Conservation (phyloP, 2,888 invertebrate species). For the Lithophane semibrunnea region DNA sequence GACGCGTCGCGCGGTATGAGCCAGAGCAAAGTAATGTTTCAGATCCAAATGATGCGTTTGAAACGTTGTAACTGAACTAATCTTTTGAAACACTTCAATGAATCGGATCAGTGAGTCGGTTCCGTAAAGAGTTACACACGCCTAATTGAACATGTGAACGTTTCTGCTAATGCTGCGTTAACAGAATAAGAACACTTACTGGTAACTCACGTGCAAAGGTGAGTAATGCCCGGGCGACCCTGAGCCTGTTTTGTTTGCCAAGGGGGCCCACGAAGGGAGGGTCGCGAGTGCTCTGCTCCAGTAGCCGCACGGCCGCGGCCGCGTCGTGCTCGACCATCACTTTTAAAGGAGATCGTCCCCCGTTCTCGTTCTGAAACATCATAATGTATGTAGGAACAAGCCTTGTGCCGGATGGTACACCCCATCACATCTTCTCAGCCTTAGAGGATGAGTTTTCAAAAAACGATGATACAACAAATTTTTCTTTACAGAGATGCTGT, state of each 20-base stretch:
- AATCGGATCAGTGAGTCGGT: too few relatives aligned
- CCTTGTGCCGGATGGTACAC: background rate
- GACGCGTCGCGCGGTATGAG: too few relatives aligned
- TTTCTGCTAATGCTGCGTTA: background rate
- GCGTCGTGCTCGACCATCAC: slow-evolving; percentile 84
- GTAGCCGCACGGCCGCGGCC: slow-evolving; percentile 81
- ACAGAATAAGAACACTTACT: slow-evolving; percentile 30
- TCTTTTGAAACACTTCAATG: too few relatives aligned
- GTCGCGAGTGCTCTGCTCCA: slow-evolving; percentile 87
- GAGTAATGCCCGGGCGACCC: slow-evolving; percentile 83
- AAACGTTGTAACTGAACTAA: too few relatives aligned
- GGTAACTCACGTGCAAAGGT: slow-evolving; percentile 68
- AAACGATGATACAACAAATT: background rate
- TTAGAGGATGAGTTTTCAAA: background rate
- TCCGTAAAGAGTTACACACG: too few relatives aligned
- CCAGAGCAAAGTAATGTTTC: too few relatives aligned
- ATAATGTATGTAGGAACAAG: background rate
- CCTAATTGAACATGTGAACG: background rate
- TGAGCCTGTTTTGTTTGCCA: slow-evolving; percentile 86
- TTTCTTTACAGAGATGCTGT: too few relatives aligned
- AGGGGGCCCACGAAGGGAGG: slow-evolving; percentile 88
- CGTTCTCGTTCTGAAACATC: slow-evolving; percentile 53
- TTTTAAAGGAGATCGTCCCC: slow-evolving; percentile 78
- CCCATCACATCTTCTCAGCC: background rate
- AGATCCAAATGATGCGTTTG: too few relatives aligned